Conservation (phyloP, 2,113 vertebrate species). For the Paralichthys olivaceus region DNA sequence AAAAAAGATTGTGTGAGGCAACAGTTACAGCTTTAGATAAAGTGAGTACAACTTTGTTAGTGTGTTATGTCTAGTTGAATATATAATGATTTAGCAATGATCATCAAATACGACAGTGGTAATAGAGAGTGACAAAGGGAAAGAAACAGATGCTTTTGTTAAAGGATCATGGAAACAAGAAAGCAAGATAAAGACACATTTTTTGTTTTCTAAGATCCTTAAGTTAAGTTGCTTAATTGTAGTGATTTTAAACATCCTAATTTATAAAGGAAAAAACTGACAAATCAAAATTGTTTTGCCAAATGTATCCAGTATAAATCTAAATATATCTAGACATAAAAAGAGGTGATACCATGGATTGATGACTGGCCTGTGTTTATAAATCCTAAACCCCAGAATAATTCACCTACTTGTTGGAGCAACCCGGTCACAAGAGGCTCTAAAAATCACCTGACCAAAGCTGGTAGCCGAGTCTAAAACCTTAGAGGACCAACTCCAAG, state of each 20-base stretch:
- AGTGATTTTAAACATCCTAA: background rate
- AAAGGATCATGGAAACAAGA: conserved; percentile 6
- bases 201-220: background rate
- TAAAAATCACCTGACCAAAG: conserved; percentile 40
- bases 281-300: background rate
- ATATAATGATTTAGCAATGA: background rate
- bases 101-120: conserved; percentile 2
- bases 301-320: background rate
- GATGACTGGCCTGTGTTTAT: conserved; percentile 4
- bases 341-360: background rate
- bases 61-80: conserved; percentile 2
- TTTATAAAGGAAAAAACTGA: background rate
- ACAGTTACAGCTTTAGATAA: background rate
- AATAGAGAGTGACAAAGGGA: background rate
- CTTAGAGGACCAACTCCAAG: conserved; percentile 9
- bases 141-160: background rate
- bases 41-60: conserved; percentile 17
- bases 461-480: conserved; percentile 28
- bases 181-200: conserved; percentile 1
- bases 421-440: conserved; percentile 27
- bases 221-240: background rate
- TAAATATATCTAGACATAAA: background rate
- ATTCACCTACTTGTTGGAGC: conserved; percentile 47
- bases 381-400: conserved; percentile 53
- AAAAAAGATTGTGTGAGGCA: background rate